Evolutionary conservation across 2,113 vertebrate species (phyloP), one percentile per base, ranked within the genome.

Genomic region (Geococcyx californianus): DNA sequence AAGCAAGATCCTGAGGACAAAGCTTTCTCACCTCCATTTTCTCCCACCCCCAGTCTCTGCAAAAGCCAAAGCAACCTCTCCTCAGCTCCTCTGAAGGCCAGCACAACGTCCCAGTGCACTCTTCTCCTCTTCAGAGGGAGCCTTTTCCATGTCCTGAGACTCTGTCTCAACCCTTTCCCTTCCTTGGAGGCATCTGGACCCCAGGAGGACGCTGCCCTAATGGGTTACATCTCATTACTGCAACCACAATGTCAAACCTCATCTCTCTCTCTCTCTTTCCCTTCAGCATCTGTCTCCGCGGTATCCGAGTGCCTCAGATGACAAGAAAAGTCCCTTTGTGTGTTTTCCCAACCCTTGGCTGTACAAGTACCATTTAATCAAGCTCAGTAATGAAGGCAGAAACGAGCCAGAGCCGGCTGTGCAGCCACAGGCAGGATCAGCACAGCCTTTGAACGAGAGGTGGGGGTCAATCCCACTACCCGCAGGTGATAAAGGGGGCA

Each of bases 351-450:
- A 66, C 90, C 95, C 80, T 77, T 81, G 72, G 94, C 86, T 92
- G 76, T 74, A 92, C 83, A 95, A 95, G 79, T 31, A n/a, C 80
- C 91, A 6, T 94, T 96, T 96, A 96, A 95, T 95, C 95, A 93
- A 88, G 90, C 83, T 92, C 90, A 28, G 80, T 94, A 93, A 96
- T 31, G 89, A 95, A 90, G 86, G 55, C 94, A 91, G 69, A 81
- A 70, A 95, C 4, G 33, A 92, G 78, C 36, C 69, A 78, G 83
- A 84, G 84, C 55, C 84, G 68, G 75, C 83, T 80, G 90, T 18
- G 25, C 90, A 62, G 92, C 62, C 85, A 54, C 62, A 9, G 75
- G 67, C 90, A 70, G 77, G 77, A 91, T 59, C 60, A 24, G 87
- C 36, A 2, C 87, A 84, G 81, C 12, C 87, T 94, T 84, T 59